Evolutionary conservation across 2,888 invertebrate species (phyloP).

Genomic region (Agapetus fuscipes): DNA sequence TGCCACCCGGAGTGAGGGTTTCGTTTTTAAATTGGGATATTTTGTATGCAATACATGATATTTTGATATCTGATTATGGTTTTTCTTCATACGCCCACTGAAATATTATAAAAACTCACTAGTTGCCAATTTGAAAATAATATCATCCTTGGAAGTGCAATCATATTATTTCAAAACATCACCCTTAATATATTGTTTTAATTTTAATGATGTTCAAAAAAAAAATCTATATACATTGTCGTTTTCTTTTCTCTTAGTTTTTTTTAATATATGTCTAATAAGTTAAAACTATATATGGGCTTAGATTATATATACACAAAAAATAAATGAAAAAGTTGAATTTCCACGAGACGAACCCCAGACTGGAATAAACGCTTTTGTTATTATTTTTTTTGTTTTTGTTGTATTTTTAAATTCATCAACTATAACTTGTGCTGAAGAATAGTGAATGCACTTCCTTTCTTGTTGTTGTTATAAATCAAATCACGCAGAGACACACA

Average conservation of each 20-base stretch:
- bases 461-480: background rate
- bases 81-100: too few relatives aligned
- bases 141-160: too few relatives aligned
- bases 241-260: background rate
- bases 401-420: conserved; percentile 12
- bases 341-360: conserved; percentile 2
- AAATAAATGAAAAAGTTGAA: conserved; percentile 3
- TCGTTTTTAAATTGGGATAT: too few relatives aligned
- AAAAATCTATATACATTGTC: background rate
- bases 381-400: conserved; percentile 36
- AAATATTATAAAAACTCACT: too few relatives aligned
- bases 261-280: background rate
- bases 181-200: background rate
- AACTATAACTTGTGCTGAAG: conserved; percentile 39
- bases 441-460: conserved; percentile 52
- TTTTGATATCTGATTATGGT: too few relatives aligned
- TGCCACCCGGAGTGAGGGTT: too few relatives aligned
- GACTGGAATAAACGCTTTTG: conserved; percentile 18
- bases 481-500: background rate
- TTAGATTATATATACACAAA: conserved; percentile 4
- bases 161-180: background rate
- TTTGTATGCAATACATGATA: too few relatives aligned
- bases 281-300: conserved; percentile 2
- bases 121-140: too few relatives aligned
- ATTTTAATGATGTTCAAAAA: background rate